These are phyloP conservation scores for Drosophila gunungcola DNA, from an alignment of 1,140 invertebrate species.

Conservation along the genomic window DNA sequence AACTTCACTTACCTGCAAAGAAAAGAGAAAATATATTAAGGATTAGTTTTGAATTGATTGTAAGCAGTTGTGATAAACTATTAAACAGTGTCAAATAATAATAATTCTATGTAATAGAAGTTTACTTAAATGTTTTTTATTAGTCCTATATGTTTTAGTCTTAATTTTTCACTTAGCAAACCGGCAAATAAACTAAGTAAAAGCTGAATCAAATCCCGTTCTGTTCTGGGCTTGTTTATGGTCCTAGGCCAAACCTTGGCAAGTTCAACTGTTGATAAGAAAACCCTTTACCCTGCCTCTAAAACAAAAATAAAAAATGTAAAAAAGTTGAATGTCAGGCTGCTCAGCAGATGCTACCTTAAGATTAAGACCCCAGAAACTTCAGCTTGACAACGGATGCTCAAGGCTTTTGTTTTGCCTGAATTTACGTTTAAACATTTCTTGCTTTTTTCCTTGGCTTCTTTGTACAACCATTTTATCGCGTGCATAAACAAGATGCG, in stretches of 20 bases:
- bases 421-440: slow-evolving; percentile 59
- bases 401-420: slow-evolving; percentile 69
- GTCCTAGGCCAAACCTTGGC: slow-evolving; percentile 16
- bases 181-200: background rate
- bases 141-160: background rate
- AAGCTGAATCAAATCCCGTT: background rate
- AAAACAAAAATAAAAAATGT: background rate
- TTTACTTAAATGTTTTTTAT: no score
- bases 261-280: slow-evolving; percentile 30
- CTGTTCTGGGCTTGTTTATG: slow-evolving; percentile 16
- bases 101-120: background rate
- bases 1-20: slow-evolving; percentile 69
- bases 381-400: slow-evolving; percentile 37
- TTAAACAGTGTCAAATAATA: background rate
- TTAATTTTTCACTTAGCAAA: slow-evolving; percentile 1
- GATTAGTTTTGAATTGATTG: slow-evolving; percentile 37
- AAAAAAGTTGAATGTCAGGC: slow-evolving; percentile 45
- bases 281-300: slow-evolving; percentile 1
- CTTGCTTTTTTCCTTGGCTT: slow-evolving; percentile 27
- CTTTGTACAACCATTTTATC: slow-evolving; percentile 70
- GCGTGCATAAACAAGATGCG: slow-evolving; percentile 79
- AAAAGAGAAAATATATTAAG: slow-evolving; percentile 35
- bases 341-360: slow-evolving; percentile 73
- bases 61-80: slow-evolving; percentile 10
- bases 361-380: slow-evolving; percentile 63